phyloP scores from a whole-genome alignment of 2,888 invertebrate genomes.

The Aricia artaxerxes region DNA sequence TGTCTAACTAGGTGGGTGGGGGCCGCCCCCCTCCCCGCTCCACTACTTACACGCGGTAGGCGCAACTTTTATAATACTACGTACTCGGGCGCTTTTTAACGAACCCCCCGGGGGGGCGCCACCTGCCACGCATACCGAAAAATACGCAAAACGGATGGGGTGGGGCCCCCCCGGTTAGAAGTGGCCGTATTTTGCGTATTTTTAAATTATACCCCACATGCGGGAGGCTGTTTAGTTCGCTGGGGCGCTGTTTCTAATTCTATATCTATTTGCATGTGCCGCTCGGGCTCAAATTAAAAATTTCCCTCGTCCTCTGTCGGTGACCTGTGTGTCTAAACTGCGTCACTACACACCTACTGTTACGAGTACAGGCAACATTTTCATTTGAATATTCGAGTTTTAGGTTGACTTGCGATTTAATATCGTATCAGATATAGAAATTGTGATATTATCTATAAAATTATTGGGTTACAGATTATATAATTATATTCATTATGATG shows the following conservation, averaged over 20 bases:
- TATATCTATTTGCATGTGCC: conserved; percentile 39
- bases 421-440: too few relatives aligned
- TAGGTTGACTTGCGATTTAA: too few relatives aligned
- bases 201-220: conserved; percentile 78
- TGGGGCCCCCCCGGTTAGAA: conserved; percentile 70
- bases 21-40: conserved; percentile 48
- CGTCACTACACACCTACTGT: neutral
- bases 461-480: too few relatives aligned
- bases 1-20: conserved; percentile 75
- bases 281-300: conserved; percentile 29
- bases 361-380: too few relatives aligned
- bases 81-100: conserved; percentile 79
- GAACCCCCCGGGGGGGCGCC: conserved; percentile 69
- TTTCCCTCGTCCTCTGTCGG: conserved; percentile 30
- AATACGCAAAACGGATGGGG: conserved; percentile 71
- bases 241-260: conserved; percentile 44
- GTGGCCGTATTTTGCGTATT: conserved; percentile 80
- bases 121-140: conserved; percentile 80
- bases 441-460: too few relatives aligned
- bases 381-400: too few relatives aligned
- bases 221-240: conserved; percentile 69
- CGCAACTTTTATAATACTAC: conserved; percentile 81
- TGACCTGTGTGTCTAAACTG: neutral
- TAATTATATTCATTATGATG: too few relatives aligned
- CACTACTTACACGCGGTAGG: conserved; percentile 80